Conservation (phyloP, 2,797 vertebrate genomes). For the Poeciliopsis infans region DNA sequence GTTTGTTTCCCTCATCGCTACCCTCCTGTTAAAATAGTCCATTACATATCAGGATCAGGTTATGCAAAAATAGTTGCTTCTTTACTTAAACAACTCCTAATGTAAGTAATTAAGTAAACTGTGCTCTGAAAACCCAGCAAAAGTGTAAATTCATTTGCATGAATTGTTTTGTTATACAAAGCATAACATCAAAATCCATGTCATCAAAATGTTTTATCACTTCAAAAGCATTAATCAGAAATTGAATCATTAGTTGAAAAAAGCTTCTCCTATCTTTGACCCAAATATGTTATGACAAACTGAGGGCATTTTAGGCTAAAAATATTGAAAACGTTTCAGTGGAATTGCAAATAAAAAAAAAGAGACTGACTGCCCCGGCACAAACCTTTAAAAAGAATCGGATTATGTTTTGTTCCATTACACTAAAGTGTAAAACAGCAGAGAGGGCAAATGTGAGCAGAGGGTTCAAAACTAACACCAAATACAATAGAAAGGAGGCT, state of each 20-base stretch:
- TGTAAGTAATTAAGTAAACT: not conserved
- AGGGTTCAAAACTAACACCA: slow-evolving; percentile 16
- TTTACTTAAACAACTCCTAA: not conserved
- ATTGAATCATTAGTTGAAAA: not conserved
- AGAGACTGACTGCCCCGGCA: slow-evolving; percentile 49
- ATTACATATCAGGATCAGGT: not conserved
- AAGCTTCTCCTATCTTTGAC: slow-evolving; percentile 1
- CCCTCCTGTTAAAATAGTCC: not conserved
- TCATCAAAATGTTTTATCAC: not conserved
- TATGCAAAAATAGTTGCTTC: not conserved
- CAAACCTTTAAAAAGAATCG: slow-evolving; percentile 37
- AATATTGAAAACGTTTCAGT: slow-evolving; percentile 29
- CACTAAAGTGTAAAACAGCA: slow-evolving; percentile 47
- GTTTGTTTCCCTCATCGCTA: not conserved
- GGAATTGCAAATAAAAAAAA: slow-evolving; percentile 42
- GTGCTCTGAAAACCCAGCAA: not conserved
- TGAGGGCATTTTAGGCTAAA: slow-evolving; percentile 22
- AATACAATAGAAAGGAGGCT: slow-evolving; percentile 31
- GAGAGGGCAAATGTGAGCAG: slow-evolving; percentile 26
- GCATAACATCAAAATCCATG: not conserved
- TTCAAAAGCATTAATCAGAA: not conserved
- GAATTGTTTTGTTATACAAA: not conserved
- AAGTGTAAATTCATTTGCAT: not conserved
- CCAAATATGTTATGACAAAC: slow-evolving; percentile 13
- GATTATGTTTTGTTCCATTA: slow-evolving; percentile 57